These are phyloP conservation scores for Thamnophis sirtalis DNA, from an alignment of 2,113 vertebrate genomes.

Conservation along the genomic window DNA sequence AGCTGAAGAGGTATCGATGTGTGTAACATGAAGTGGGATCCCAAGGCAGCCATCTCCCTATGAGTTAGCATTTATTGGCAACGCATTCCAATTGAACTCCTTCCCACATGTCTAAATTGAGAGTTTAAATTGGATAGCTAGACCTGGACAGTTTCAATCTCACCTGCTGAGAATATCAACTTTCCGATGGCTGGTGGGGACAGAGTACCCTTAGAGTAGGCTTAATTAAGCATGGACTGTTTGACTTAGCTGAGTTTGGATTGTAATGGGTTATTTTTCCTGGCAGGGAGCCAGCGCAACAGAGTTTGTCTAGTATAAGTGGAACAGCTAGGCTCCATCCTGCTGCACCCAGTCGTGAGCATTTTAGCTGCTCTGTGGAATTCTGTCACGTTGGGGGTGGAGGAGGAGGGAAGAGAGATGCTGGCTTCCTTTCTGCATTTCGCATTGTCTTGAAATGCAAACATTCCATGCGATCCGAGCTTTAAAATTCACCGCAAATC, in stretches of 20 bases:
- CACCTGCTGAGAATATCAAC: slow-evolving; percentile 68
- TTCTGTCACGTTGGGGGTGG: not conserved
- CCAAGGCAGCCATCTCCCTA: not conserved
- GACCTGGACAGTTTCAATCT: slow-evolving; percentile 71
- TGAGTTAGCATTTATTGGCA: not conserved
- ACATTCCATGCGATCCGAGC: slow-evolving; percentile 1
- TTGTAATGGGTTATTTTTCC: slow-evolving; percentile 65
- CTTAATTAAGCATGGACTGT: slow-evolving; percentile 68
- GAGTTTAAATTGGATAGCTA: slow-evolving; percentile 39
- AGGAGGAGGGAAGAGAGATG: not conserved
- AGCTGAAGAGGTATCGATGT: not conserved
- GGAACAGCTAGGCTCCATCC: slow-evolving; percentile 43
- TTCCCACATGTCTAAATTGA: not conserved
- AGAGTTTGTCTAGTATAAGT: slow-evolving; percentile 49
- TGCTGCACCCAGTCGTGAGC: slow-evolving; percentile 29
- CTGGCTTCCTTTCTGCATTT: slow-evolving; percentile 28
- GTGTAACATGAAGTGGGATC: not conserved
- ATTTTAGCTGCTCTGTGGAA: slow-evolving; percentile 45
- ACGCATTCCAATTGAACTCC: accelerated
- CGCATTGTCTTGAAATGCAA: not conserved
- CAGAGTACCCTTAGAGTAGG: slow-evolving; percentile 50
- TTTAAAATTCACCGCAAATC: slow-evolving; percentile 8
- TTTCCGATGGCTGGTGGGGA: slow-evolving; percentile 42
- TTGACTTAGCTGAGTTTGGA: slow-evolving; percentile 65
- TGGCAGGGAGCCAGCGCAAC: slow-evolving; percentile 53